phyloP scores from a whole-genome alignment of 2,888 invertebrate species.

The Drosophila quinaria region DNA sequence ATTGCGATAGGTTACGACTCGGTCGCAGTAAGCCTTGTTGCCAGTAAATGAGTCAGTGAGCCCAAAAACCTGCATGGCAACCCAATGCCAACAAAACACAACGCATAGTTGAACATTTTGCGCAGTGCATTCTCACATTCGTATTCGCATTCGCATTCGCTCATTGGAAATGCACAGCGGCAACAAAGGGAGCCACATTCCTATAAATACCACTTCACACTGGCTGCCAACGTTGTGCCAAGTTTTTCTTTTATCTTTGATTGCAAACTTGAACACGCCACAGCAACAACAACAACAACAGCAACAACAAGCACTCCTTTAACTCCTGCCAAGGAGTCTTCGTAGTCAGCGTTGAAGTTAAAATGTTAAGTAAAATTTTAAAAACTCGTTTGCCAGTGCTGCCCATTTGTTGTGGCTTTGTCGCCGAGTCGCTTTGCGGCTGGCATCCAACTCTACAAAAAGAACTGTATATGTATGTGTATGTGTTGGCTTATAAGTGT shows the following conservation, averaged over 20 bases:
- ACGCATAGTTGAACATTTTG: constrained; percentile 18
- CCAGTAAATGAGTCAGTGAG: constrained; percentile 39
- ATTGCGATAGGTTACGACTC: constrained; percentile 32
- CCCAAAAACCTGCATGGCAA: constrained; percentile 11
- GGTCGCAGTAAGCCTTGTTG: constrained; percentile 23
- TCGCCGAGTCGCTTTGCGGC: constrained; percentile 54
- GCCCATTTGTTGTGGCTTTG: constrained; percentile 67
- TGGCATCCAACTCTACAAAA: constrained; percentile 52
- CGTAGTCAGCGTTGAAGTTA: constrained; percentile 12
- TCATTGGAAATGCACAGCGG: constrained; percentile 70
- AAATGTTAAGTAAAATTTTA: constrained; percentile 38
- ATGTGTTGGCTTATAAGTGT: constrained; percentile 3
- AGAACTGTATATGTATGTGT: constrained; percentile 1
- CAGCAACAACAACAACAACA: constrained; percentile 23
- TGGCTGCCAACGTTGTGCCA: constrained; percentile 47
- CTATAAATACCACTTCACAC: constrained; percentile 80
- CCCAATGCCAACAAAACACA: constrained; percentile 9
- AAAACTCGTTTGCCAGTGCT: constrained; percentile 72
- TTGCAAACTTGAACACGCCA: constrained; percentile 70
- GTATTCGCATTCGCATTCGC: constrained; percentile 28
- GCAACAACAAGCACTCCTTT: constrained; percentile 38
- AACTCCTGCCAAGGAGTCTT: constrained; percentile 56
- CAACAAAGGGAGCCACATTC: constrained; percentile 63
- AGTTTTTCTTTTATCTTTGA: constrained; percentile 75
- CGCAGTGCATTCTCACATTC: constrained; percentile 20